These are phyloP conservation scores for Penaeus indicus DNA, from an alignment of 1,140 invertebrate genomes.

Conservation along the genomic window DNA sequence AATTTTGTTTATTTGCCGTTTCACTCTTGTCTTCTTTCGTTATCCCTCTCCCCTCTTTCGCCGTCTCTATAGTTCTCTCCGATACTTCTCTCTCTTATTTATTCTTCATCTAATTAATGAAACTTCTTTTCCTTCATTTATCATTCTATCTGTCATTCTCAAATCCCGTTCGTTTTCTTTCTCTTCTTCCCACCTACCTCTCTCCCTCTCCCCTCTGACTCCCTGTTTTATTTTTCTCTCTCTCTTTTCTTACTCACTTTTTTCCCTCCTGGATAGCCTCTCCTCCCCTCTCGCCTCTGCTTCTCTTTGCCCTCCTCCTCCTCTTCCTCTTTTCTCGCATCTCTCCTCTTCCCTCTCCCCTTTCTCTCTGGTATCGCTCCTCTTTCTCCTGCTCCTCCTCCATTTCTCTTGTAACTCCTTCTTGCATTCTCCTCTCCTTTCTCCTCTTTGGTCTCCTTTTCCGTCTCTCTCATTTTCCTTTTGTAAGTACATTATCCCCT, in stretches of 20 bases:
- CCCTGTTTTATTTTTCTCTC: neutral
- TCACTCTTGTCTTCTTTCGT: too few relatives aligned
- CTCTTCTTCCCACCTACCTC: neutral
- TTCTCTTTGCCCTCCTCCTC: neutral
- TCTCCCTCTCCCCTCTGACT: neutral
- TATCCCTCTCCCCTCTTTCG: too few relatives aligned
- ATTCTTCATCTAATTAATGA: neutral
- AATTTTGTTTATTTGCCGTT: too few relatives aligned
- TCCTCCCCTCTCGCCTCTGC: too few relatives aligned
- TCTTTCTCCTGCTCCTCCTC: neutral
- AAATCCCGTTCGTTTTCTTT: neutral
- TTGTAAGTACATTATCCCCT: neutral
- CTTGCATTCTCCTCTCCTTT: neutral
- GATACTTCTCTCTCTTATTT: constrained; percentile 11
- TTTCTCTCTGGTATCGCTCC: too few relatives aligned
- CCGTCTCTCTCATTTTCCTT: neutral
- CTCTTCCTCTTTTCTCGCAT: neutral
- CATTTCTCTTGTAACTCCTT: neutral
- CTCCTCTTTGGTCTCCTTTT: neutral
- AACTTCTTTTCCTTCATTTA: neutral
- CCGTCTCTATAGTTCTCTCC: neutral
- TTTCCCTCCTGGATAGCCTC: neutral
- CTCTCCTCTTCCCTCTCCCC: neutral
- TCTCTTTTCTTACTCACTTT: neutral
- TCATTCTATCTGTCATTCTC: neutral